Evolutionary conservation across 1,140 invertebrate genomes (phyloP).

Genomic region (Formica exsecta): DNA sequence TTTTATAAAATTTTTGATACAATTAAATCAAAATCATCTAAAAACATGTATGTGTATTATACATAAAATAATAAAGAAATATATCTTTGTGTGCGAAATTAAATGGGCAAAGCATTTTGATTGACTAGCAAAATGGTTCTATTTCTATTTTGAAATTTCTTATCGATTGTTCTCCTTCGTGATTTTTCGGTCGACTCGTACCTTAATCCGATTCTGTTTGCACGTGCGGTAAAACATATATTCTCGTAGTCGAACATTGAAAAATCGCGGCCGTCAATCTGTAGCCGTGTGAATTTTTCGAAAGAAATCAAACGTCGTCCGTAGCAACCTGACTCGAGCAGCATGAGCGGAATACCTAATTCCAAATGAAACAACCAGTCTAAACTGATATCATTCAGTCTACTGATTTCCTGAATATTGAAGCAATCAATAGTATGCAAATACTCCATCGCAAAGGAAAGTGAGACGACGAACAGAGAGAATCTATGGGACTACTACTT

Average conservation of each 20-base stretch:
- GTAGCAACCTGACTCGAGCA: conserved; percentile 39
- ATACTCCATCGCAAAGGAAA: conserved; percentile 36
- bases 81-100: neutral
- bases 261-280: conserved; percentile 61
- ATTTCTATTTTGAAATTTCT: conserved; percentile 22
- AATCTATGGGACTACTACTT: conserved; percentile 33
- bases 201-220: conserved; percentile 58
- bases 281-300: conserved; percentile 60
- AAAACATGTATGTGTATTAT: neutral
- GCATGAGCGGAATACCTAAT: conserved; percentile 48
- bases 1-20: neutral
- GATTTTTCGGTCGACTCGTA: conserved; percentile 45
- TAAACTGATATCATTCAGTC: conserved; percentile 41
- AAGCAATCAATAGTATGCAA: conserved; percentile 58
- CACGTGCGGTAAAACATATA: conserved; percentile 52
- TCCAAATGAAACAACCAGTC: conserved; percentile 49
- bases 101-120: neutral
- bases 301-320: conserved; percentile 62
- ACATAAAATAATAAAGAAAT: neutral
- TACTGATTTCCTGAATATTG: conserved; percentile 61
- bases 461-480: conserved; percentile 11
- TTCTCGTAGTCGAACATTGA: conserved; percentile 52
- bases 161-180: conserved; percentile 19
- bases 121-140: neutral
- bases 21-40: neutral